Base-by-base conservation (phyloP, 2,113 vertebrate species). In the Epinephelus cyanopodus region DNA sequence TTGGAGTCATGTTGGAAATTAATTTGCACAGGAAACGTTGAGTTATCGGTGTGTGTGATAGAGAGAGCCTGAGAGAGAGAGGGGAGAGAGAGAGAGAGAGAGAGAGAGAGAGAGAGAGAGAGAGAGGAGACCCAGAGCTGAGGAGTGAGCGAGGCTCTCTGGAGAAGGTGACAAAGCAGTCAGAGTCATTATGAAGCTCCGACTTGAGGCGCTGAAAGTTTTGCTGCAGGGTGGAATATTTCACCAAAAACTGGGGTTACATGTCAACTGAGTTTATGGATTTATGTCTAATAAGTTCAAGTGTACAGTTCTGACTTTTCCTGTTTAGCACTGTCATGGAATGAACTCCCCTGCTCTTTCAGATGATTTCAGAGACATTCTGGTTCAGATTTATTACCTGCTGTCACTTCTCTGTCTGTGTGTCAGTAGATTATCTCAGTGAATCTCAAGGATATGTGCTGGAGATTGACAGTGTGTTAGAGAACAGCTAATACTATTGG, bases 11-110 rank as follows among this genome's bases (percentile, higher is more conserved):
- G 79, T 39, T 78, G 74, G 69, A 91, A 90, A 91, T 91, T 87
- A 91, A 91, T 92, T 93, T 90, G 66, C 89, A 74, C 66, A 66
- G 88, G 74, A 89, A 84, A 27, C 12, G 52, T 53, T 12, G 56
- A 78, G 33, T 37, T 83, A 65, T 87, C 21, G 29, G 71, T 5
- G 54, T 29, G 54, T 37, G 69, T 10, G 75, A 23, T 33, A 53
- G 56, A 61, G 72, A 54, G 64, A 48, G 23, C 6, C 14, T 19
- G 27, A 33, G 50, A 53, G 18, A 27, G 64, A n/a, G 14, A 17
- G n/a, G 12, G 23, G 15, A 2, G 19, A 4, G 2, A 5, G 8
- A n/a, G 69, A 10, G 75, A 23, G 25, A 53, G 54, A 61, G 72
- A 54, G 63, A 48, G 23, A 33, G 50, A 53, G 18, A 27, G 64